Percentiles rank a stretch among this genome's conserved stretches.
Evolutionary conservation across 2,113 vertebrate species (phyloP).

Genomic region (Apteryx mantelli): DNA sequence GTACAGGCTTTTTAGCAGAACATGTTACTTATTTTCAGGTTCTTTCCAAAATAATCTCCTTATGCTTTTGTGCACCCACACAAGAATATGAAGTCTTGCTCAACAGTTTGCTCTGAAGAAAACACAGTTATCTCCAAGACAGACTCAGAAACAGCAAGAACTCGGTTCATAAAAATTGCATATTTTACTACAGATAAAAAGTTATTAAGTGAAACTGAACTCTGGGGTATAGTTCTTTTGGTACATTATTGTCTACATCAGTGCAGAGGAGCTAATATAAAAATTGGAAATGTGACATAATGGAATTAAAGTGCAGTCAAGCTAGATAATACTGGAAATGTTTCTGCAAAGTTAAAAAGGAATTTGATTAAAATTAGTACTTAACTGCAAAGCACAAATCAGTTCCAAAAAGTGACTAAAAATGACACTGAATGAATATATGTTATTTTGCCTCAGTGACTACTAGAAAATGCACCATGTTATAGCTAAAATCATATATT

Average conservation of each 20-base stretch:
- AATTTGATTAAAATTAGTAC: slow-evolving; percentile 27
- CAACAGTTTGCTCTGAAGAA: neutral
- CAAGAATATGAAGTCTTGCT: neutral
- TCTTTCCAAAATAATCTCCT: neutral
- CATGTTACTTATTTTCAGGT: neutral
- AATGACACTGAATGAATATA: neutral
- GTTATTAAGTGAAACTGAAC: neutral
- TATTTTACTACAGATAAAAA: slow-evolving; percentile 17
- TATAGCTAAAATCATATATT: neutral
- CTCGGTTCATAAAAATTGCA: neutral
- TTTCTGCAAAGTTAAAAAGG: slow-evolving; percentile 20
- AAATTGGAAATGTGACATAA: slow-evolving; percentile 34
- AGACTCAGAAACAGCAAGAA: neutral
- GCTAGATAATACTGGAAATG: neutral
- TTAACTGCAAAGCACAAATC: neutral
- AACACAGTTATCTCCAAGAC: neutral
- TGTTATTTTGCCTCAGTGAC: neutral
- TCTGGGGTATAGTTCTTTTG: neutral
- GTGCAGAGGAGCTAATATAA: neutral
- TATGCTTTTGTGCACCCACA: neutral
- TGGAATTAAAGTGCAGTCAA: slow-evolving; percentile 34
- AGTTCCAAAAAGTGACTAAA: slow-evolving; percentile 16
- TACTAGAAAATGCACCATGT: neutral
- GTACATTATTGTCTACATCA: neutral
- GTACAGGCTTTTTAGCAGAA: neutral